A percentile compares a stretch with the other conserved stretches of the same genome.
Evolutionary conservation across 2,797 vertebrate genomes (phyloP).

Genomic region (Acipenser ruthenus): DNA sequence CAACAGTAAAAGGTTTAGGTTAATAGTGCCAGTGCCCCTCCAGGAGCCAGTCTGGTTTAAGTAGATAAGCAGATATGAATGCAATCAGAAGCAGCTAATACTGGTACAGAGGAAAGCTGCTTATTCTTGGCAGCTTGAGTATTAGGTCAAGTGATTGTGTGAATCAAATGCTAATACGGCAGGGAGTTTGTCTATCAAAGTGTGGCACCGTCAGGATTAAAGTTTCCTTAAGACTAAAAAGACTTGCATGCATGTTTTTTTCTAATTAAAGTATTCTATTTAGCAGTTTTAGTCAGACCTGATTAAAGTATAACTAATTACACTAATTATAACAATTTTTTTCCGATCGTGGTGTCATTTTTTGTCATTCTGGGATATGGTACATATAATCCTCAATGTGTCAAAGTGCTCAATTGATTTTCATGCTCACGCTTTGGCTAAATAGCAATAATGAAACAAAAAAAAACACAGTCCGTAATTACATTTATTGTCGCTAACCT

Average conservation of each 20-base stretch:
- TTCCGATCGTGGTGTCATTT: too few relatives aligned
- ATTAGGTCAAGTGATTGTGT: slow-evolving; percentile 22
- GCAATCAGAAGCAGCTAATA: slow-evolving; percentile 24
- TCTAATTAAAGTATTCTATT: slow-evolving; percentile 27
- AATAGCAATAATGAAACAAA: too few relatives aligned
- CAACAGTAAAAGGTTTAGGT: slow-evolving; percentile 9
- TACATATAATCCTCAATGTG: too few relatives aligned
- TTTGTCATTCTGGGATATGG: too few relatives aligned
- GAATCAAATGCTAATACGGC: slow-evolving; percentile 22
- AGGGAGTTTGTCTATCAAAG: slow-evolving; percentile 20
- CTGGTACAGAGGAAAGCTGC: slow-evolving; percentile 21
- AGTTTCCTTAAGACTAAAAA: slow-evolving; percentile 11
- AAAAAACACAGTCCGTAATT: too few relatives aligned
- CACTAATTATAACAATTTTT: too few relatives aligned
- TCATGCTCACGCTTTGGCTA: too few relatives aligned
- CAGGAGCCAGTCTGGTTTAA: slow-evolving; percentile 22
- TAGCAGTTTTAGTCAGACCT: too few relatives aligned
- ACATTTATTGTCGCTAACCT: too few relatives aligned
- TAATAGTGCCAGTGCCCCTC: slow-evolving; percentile 14
- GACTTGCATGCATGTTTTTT: slow-evolving; percentile 22
- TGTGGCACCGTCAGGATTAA: slow-evolving; percentile 29
- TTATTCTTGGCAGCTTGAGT: slow-evolving; percentile 27
- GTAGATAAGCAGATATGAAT: slow-evolving; percentile 29
- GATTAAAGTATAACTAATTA: too few relatives aligned
- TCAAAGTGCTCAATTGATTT: too few relatives aligned